Evolutionary conservation across 2,888 invertebrate genomes (phyloP).

Genomic region (Pogonocherus hispidulus): DNA sequence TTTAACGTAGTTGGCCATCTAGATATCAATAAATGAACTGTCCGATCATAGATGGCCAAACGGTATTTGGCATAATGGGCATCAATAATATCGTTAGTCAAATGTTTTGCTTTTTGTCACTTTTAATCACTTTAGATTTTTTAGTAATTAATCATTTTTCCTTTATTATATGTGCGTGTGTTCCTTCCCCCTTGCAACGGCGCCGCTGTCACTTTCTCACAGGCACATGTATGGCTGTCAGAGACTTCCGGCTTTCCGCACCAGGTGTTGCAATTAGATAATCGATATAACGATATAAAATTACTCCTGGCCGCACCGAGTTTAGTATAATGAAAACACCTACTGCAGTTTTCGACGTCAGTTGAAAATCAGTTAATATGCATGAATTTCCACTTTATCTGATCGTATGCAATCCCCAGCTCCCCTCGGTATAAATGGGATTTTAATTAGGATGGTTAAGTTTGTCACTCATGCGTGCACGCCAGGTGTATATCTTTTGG

Average conservation of each 20-base stretch:
- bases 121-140: too few species aligned
- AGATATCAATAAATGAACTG: too few species aligned
- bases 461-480: constrained; percentile 17
- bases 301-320: constrained; percentile 38
- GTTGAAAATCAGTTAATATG: constrained; percentile 24
- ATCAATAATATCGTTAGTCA: too few species aligned
- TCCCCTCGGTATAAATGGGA: constrained; percentile 17
- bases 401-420: constrained; percentile 6
- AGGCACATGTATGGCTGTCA: constrained; percentile 37
- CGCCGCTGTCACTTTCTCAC: constrained; percentile 20
- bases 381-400: constrained; percentile 15
- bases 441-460: constrained; percentile 33
- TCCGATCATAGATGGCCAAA: too few species aligned
- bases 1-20: too few species aligned
- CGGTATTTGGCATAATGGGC: too few species aligned
- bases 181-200: not conserved
- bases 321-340: constrained; percentile 25
- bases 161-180: too few species aligned
- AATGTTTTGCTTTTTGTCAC: too few species aligned
- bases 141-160: too few species aligned
- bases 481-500: not conserved
- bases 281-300: constrained; percentile 47
- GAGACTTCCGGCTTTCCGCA: constrained; percentile 33
- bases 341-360: not conserved
- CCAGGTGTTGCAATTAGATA: constrained; percentile 53